Evolutionary conservation across 1,140 invertebrate genomes (phyloP).

Genomic region (Danaus plexippus): DNA sequence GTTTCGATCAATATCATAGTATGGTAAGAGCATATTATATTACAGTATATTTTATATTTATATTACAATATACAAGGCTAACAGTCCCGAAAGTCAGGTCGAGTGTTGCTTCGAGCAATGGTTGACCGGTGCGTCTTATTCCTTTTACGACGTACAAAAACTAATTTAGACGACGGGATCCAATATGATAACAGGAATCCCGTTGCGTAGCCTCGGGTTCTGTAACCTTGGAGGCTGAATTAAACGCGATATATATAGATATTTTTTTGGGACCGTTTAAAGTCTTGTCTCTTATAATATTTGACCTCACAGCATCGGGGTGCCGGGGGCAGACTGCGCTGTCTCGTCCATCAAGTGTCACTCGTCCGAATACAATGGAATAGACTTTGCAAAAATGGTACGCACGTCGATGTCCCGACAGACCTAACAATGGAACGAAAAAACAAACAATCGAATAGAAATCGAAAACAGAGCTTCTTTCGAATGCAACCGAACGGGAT

Average conservation of each 20-base stretch:
- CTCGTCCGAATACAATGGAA: conserved; percentile 55
- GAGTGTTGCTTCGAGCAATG: conserved; percentile 58
- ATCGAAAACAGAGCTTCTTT: conserved; percentile 68
- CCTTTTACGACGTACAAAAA: conserved; percentile 54
- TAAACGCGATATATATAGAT: conserved; percentile 2
- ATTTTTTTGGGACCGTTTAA: conserved; percentile 12
- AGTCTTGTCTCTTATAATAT: conserved; percentile 21
- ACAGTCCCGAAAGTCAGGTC: conserved; percentile 36
- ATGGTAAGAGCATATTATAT: no score
- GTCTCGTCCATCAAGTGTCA: conserved; percentile 63
- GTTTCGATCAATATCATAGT: no score
- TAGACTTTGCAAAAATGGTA: conserved; percentile 66
- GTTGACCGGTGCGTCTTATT: conserved; percentile 44
- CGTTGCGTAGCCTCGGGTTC: conserved; percentile 58
- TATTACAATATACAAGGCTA: no score
- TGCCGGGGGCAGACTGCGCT: conserved; percentile 27
- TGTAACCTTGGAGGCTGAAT: conserved; percentile 11
- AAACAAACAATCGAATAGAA: conserved; percentile 71
- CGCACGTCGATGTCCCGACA: conserved; percentile 54
- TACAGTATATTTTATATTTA: no score
- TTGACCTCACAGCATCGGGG: conserved; percentile 31
- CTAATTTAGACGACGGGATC: conserved; percentile 58
- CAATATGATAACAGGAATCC: conserved; percentile 66
- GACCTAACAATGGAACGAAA: conserved; percentile 59
- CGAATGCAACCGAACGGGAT: conserved; percentile 63